Evolutionary conservation across 2,113 vertebrate genomes (phyloP).

Genomic region (Natator depressus): DNA sequence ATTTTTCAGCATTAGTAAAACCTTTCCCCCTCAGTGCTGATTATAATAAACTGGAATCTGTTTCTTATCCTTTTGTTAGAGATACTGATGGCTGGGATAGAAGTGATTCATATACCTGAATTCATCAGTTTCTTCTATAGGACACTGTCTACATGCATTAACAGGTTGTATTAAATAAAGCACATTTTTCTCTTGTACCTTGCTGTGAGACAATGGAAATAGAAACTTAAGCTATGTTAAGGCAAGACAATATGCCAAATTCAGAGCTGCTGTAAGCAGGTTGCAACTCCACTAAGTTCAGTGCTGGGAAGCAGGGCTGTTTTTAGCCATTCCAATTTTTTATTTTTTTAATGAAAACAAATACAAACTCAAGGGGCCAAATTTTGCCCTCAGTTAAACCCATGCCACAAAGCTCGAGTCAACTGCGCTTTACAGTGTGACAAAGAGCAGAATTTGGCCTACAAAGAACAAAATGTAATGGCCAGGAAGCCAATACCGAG

Average conservation of each 20-base stretch:
- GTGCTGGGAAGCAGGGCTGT: not conserved
- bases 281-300: not conserved
- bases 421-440: not conserved
- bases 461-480: not conserved
- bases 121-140: accelerated
- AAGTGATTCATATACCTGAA: not conserved
- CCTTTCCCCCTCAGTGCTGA: not conserved
- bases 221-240: not conserved
- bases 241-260: not conserved
- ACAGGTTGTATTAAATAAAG: not conserved
- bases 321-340: accelerated
- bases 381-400: not conserved
- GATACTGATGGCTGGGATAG: not conserved
- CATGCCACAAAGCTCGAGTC: not conserved
- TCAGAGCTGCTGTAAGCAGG: not conserved
- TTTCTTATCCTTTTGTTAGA: not conserved
- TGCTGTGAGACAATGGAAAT: not conserved
- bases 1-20: not conserved
- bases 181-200: not conserved
- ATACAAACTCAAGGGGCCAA: not conserved
- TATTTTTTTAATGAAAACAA: not conserved
- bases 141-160: not conserved
- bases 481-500: not conserved
- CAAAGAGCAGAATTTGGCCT: not conserved
- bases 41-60: not conserved